Conservation (phyloP, 2,113 vertebrate genomes). For the Paralichthys olivaceus region DNA sequence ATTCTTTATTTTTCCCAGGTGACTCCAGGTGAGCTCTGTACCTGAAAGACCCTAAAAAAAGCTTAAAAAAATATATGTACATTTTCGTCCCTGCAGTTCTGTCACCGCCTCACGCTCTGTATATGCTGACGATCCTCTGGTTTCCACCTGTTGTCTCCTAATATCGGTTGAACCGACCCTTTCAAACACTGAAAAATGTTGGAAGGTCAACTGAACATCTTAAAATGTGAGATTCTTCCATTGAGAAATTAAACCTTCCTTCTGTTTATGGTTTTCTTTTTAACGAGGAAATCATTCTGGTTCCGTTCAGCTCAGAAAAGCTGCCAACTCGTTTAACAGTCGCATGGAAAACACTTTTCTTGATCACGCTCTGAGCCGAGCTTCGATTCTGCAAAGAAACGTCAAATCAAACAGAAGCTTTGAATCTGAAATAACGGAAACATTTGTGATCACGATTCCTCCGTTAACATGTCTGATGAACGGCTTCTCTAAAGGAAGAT, state of each 20-base stretch:
- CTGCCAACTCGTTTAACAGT: not conserved
- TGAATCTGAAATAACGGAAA: too few relatives aligned
- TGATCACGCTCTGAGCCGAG: too few relatives aligned
- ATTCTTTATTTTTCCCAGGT: too few relatives aligned
- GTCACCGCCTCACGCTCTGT: too few relatives aligned
- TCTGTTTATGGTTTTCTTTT: not conserved
- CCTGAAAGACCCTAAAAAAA: too few relatives aligned
- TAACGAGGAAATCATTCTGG: not conserved
- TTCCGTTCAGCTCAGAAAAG: not conserved
- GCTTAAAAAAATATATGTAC: too few relatives aligned
- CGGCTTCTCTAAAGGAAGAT: not conserved
- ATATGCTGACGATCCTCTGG: not conserved
- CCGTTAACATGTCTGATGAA: constrained; percentile 11
- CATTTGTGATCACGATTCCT: not conserved
- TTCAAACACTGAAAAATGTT: not conserved
- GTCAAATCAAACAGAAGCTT: too few relatives aligned
- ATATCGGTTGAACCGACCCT: not conserved
- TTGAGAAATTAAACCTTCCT: not conserved
- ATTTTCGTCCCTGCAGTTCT: too few relatives aligned
- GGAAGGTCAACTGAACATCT: not conserved
- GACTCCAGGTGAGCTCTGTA: too few relatives aligned
- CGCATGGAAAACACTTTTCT: too few relatives aligned
- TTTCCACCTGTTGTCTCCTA: not conserved
- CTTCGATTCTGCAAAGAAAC: too few relatives aligned
- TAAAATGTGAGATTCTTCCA: not conserved